A percentile compares a stretch with the other conserved stretches of the same genome.
Conservation (phyloP, 2,888 invertebrate genomes). For the Ditula angustiorana region DNA sequence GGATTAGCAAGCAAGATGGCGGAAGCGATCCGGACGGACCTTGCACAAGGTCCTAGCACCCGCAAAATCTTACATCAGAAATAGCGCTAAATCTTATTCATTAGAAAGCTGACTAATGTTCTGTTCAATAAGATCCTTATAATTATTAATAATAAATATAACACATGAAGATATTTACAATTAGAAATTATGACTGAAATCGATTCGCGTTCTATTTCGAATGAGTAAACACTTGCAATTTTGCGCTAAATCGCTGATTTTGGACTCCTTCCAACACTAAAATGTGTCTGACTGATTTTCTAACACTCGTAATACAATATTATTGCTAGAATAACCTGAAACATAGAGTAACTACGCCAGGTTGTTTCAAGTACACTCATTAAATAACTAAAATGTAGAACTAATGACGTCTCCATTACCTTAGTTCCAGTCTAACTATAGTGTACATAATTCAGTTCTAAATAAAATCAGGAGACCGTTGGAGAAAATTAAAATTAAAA, state of each 20-base stretch:
- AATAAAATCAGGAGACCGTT: too few species aligned
- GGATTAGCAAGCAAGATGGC: too few species aligned
- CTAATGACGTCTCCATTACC: not conserved
- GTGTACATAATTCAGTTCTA: too few species aligned
- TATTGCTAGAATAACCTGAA: constrained; percentile 13
- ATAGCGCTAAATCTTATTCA: too few species aligned
- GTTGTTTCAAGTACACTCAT: not conserved
- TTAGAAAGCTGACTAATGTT: too few species aligned
- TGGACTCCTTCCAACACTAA: constrained; percentile 42
- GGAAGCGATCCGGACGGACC: too few species aligned
- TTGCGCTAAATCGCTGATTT: constrained; percentile 40
- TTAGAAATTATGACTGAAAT: constrained; percentile 1
- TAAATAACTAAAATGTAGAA: not conserved
- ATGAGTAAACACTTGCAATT: constrained; percentile 41
- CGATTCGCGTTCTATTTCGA: constrained; percentile 28
- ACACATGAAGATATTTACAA: not conserved
- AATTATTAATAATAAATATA: too few species aligned
- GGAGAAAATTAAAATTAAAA: too few species aligned
- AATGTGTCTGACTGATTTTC: constrained; percentile 35
- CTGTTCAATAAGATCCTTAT: too few species aligned
- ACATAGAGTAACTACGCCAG: not conserved
- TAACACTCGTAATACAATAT: constrained; percentile 35
- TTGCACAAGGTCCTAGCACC: too few species aligned
- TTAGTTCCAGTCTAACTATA: too few species aligned
- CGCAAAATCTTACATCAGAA: too few species aligned